Evolutionary conservation across 2,888 invertebrate species (phyloP).

Genomic region (Sarcophaga subvicina): DNA sequence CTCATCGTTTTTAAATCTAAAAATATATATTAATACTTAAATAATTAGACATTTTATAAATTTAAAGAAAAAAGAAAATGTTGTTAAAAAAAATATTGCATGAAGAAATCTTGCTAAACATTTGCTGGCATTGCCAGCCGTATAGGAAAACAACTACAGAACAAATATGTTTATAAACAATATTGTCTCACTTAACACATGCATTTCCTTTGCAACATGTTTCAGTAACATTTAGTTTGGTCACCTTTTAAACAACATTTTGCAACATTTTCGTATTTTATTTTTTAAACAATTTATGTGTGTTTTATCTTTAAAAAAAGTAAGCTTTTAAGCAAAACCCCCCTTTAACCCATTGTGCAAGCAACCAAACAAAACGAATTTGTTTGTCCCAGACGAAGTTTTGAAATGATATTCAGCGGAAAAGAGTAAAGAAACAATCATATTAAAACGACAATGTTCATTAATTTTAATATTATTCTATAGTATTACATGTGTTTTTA

Average conservation of each 20-base stretch:
- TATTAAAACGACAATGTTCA: slow-evolving; percentile 47
- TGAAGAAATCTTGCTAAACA: too few relatives aligned
- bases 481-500: slow-evolving; percentile 80
- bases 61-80: neutral
- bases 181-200: neutral
- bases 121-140: too few relatives aligned
- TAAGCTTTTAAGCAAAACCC: slow-evolving; percentile 7
- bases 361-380: slow-evolving; percentile 14
- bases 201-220: too few relatives aligned
- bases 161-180: neutral
- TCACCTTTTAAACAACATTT: neutral
- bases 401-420: neutral
- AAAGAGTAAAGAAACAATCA: neutral
- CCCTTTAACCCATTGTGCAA: neutral
- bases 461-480: slow-evolving; percentile 68
- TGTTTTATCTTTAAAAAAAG: slow-evolving; percentile 11
- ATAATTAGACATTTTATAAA: neutral
- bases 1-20: slow-evolving; percentile 50
- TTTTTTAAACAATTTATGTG: neutral
- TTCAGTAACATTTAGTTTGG: neutral
- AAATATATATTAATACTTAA: neutral
- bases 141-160: neutral
- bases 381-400: slow-evolving; percentile 9
- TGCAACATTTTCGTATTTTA: neutral
- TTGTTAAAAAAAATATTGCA: neutral